Evolutionary conservation across 2,888 invertebrate species (phyloP), one percentile per base, ranked within the genome.

Genomic region (Willowsia nigromaculata): DNA sequence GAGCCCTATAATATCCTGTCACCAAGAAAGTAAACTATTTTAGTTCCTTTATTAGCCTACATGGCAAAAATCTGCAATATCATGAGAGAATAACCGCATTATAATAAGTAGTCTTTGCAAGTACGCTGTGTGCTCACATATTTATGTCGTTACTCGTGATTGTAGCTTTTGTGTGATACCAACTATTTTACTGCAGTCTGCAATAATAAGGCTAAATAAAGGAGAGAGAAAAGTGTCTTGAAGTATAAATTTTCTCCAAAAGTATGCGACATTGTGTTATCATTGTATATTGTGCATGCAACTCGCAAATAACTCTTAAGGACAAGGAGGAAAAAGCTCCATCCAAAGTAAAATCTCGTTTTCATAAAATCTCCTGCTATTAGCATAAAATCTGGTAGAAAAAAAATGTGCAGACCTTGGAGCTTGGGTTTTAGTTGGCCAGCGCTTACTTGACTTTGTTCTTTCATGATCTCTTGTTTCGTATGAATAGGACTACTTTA

Each of bases 341-440:
- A 30, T 50, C 27, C 47, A 74, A 74, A 74, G 47, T 74, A 74
- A 74, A 74, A 50, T 74, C 74, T 74, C 40, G 22, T 37, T 68
- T 43, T 74, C 50, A 74, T 74, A 13, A 47, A 74, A 30, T n/a
- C 47, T 18, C 27, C 13, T 71, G 11, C 47, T 50, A 50, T 27
- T 50, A 30, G 47, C 71, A 50, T 74, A 74, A 74, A 71, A 74
- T 40, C 43, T 62, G 30, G 62, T 30, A 62, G 18, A 13, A 62
- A 62, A 62, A 62, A 62, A 30, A 47, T 53, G 18, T 53, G 62
- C 15, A 43, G 71, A 71, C 71, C 71, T 71, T 71, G 71, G 15
- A 13, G 6, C 37, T 37, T 6, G 50, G 18, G 50, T 18, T n/a
- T n/a, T 53, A 3, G 50, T 53, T 53, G 15, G 15, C 18, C 7